Evolutionary conservation across 2,888 invertebrate genomes (phyloP), one percentile per base, ranked within the genome.

Genomic region (Helleia helle): DNA sequence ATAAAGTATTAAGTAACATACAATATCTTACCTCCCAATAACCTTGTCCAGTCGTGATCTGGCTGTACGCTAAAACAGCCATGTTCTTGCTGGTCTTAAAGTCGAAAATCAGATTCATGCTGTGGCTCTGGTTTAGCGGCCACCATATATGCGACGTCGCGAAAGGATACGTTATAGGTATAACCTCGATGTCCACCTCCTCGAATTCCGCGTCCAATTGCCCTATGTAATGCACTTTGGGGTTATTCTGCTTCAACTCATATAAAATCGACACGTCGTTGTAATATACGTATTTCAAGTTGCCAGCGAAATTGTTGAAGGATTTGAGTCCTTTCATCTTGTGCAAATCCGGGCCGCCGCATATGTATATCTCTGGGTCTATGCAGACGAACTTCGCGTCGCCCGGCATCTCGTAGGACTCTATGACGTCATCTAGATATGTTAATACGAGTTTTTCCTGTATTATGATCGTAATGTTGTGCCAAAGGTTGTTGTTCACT

Each of bases 361-460:
- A 94, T 51, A 97, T 93, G 68, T 96, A 96, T 52, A 97, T 94
- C 74, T 96, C 95, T 24, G 97, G 96, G 83, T 97, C 96, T 50
- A 97, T 94, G 55, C 95, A 93, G 47, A 97, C 87, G 87, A 88
- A 64, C 89, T 68, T 71, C 1, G 81, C 75, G 26, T 79, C 88
- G 7, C 92, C 92, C 1, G 91, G 90, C 31, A 94, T 86, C 60
- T 93, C 91, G 39, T 93, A 86, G 0, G 87, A 81, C 54, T 90
- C 89, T 22, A 83, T 87, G 57, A 91, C 90, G 36, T 89, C 86
- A 71, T 97, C 95, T 27, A 97, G 81, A 49, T 91, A 89, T 9
- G 96, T 88, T 53, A 88, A 86, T 0, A 96, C 88, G 9, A 86
- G 86, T 50, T 90, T 90, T 42, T 92, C 90, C 54, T 91, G 89